Base-by-base conservation (phyloP, 1,140 invertebrate genomes). In the Tetranychus cinnabarinus region DNA sequence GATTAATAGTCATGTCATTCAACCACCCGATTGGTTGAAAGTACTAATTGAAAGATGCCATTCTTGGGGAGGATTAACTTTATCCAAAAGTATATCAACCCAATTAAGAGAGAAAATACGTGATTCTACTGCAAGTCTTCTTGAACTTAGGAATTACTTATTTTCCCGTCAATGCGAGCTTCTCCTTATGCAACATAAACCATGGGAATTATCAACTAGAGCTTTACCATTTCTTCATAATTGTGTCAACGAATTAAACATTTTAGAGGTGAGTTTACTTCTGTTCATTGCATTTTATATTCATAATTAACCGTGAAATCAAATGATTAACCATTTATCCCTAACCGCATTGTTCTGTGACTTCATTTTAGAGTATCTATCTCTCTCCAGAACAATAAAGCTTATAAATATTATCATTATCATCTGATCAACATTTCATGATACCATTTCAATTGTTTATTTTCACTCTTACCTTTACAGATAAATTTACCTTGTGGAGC, bases 81-180 rank as follows among this genome's bases (percentile, higher is more conserved):
- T 67, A 45, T 58, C 61, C 31, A 23, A 31, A 57, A 15, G 10
- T n/a, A 37, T 48, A n/a, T 39, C 46, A 10, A 60, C 13, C 23
- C 23, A 55, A n/a, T 59, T 63, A 46, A 15, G 63, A 15, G 52
- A 56, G 37, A 59, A 61, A 45, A 55, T 67, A 46, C 33, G 37
- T 31, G 46, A 58, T 42, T 37, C n/a, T 3, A 50, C 36, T 6
- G 52, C 50, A 12, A 58, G 65, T 3, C 73, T 96, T 50, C 73
- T 97, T 66, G 88, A 96, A 71, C 84, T 97, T 67, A 78, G 91
- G 62, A 91, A 88, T 72, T 96, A 96, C 75, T 77, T 97, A 62
- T 96, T 93, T 72, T 82, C 88, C 66, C 79, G 90, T 66, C 91
- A 97, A 75, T 86, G 87, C 73, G 80, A 85, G 65, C 80, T 92